A percentile compares a stretch with the other conserved stretches of the same genome.
These are phyloP conservation scores for Lynx canadensis DNA, from an alignment of 2,113 vertebrate species.

Conservation along the genomic window DNA sequence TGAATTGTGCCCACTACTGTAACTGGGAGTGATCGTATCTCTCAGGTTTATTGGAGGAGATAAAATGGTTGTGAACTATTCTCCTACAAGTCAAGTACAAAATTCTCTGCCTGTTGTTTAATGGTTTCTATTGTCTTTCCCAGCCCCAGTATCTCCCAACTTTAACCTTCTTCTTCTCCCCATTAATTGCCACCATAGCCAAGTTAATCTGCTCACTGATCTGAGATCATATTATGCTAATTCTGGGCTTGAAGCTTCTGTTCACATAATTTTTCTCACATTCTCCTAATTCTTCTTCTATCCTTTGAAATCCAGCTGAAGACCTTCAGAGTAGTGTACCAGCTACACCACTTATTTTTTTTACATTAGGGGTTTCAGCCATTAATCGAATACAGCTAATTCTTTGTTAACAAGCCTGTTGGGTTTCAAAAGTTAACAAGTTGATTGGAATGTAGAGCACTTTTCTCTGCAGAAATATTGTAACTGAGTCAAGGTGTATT, in stretches of 20 bases:
- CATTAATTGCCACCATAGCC: neutral
- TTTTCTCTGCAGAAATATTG: conserved; percentile 56
- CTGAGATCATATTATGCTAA: neutral
- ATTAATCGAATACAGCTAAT: neutral
- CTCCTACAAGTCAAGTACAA: neutral
- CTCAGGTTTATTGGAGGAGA: neutral
- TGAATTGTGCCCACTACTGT: neutral
- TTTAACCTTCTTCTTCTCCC: neutral
- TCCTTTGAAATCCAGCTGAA: neutral
- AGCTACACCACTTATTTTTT: neutral
- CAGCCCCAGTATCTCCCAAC: neutral
- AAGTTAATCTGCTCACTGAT: neutral
- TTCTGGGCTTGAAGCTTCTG: neutral
- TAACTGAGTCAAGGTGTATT: conserved; percentile 45
- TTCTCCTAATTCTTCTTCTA: neutral
- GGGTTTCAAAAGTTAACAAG: conserved; percentile 33
- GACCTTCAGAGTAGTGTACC: neutral
- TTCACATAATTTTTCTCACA: neutral
- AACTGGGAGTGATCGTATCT: neutral
- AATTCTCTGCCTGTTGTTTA: neutral
- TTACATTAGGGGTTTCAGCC: neutral
- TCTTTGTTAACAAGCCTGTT: conserved; percentile 17
- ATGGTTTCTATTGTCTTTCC: neutral
- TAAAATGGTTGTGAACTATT: neutral
- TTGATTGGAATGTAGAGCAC: conserved; percentile 13